Evolutionary conservation across 1,140 invertebrate genomes (phyloP).

Genomic region (Lordiphosa clarofinis): DNA sequence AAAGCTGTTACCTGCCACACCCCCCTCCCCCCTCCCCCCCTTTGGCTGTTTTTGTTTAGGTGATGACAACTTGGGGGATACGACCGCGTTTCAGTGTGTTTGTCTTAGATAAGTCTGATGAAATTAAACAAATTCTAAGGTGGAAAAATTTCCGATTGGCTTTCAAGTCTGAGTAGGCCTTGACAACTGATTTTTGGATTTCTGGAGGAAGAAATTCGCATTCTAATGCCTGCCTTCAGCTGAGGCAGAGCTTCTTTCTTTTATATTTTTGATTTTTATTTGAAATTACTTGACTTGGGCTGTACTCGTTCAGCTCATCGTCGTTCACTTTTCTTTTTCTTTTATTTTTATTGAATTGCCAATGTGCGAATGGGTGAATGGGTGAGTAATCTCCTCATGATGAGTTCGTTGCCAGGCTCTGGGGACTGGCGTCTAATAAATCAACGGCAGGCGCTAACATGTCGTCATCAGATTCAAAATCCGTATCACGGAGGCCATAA

Average conservation of each 20-base stretch:
- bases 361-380: too few relatives aligned
- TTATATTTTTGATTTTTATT: too few relatives aligned
- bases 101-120: slow-evolving; percentile 68
- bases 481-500: slow-evolving; percentile 33
- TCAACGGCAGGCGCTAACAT: slow-evolving; percentile 4
- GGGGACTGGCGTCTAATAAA: slow-evolving; percentile 1
- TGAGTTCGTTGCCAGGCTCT: slow-evolving; percentile 23
- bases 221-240: too few relatives aligned
- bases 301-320: too few relatives aligned
- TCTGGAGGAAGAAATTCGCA: too few relatives aligned
- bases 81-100: slow-evolving; percentile 31
- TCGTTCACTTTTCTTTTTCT: too few relatives aligned
- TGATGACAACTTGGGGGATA: too few relatives aligned
- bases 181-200: too few relatives aligned
- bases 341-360: too few relatives aligned
- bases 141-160: slow-evolving; percentile 62
- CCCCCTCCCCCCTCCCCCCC: slow-evolving; percentile 3
- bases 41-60: too few relatives aligned
- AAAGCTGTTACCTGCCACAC: slow-evolving; percentile 62
- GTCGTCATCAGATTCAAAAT: slow-evolving; percentile 30
- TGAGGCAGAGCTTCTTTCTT: too few relatives aligned
- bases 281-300: too few relatives aligned
- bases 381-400: slow-evolving; percentile 50
- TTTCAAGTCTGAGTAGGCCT: slow-evolving; percentile 28
- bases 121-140: slow-evolving; percentile 59